Conservation (phyloP, 2,888 invertebrate species). For the Metopia argyrocephala region DNA sequence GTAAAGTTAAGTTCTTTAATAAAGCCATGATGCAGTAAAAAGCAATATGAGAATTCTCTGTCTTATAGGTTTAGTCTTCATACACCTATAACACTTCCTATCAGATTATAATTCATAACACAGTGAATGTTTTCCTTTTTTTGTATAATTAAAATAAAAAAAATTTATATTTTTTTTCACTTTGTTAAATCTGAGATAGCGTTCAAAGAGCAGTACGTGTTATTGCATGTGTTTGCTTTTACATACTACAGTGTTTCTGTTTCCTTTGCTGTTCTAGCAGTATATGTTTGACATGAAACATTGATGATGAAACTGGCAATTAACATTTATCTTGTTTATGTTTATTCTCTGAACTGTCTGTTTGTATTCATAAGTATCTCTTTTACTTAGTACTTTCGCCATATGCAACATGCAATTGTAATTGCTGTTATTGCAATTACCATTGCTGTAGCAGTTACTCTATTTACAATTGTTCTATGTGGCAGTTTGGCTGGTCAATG, state of each 20-base stretch:
- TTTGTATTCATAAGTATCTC: slow-evolving; percentile 43
- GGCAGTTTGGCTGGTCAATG: background rate
- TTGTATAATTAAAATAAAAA: no score
- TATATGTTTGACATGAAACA: slow-evolving; percentile 56
- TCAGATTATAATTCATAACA: no score
- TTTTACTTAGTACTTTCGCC: slow-evolving; percentile 21
- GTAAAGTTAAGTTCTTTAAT: slow-evolving; percentile 22
- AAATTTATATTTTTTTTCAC: no score
- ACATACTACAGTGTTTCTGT: background rate
- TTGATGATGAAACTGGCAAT: slow-evolving; percentile 60
- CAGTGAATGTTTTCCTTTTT: no score
- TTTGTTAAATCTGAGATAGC: no score
- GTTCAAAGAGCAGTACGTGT: background rate
- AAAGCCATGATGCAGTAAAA: slow-evolving; percentile 16
- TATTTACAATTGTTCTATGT: background rate
- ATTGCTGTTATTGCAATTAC: background rate
- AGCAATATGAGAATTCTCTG: no score
- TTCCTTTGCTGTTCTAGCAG: background rate
- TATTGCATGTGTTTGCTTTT: background rate
- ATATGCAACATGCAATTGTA: slow-evolving; percentile 22
- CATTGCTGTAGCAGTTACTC: background rate
- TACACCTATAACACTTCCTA: no score
- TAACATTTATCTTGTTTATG: slow-evolving; percentile 60
- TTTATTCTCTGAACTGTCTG: slow-evolving; percentile 42
- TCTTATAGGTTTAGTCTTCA: no score